Evolutionary conservation across 2,797 vertebrate species (phyloP).

Genomic region (Xenentodon cancila): DNA sequence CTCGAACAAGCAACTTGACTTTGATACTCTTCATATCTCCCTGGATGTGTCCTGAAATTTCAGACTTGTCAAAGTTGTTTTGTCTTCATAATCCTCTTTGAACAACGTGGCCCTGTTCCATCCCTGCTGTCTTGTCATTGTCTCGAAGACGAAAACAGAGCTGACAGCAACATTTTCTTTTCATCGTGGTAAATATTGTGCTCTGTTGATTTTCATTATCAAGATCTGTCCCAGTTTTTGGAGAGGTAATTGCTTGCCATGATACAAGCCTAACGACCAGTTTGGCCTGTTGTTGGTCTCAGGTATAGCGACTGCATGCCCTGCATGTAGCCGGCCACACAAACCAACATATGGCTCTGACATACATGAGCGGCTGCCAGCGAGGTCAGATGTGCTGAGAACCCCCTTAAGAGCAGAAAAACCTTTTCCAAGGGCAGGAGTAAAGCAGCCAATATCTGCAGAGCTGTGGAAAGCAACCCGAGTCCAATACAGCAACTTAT

Average conservation of each 20-base stretch:
- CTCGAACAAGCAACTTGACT: constrained; percentile 65
- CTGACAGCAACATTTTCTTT: constrained; percentile 60
- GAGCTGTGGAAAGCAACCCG: constrained; percentile 51
- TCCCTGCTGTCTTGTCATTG: constrained; percentile 55
- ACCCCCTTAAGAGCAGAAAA: constrained; percentile 48
- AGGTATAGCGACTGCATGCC: constrained; percentile 42
- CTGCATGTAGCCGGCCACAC: constrained; percentile 29
- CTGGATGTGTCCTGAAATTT: constrained; percentile 75
- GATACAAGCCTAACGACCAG: constrained; percentile 31
- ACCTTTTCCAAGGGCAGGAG: constrained; percentile 70
- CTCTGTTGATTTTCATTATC: constrained; percentile 48
- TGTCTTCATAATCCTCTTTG: constrained; percentile 76
- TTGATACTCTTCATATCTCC: constrained; percentile 70
- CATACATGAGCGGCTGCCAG: constrained; percentile 69
- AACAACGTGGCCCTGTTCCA: constrained; percentile 56
- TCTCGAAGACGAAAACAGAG: constrained; percentile 55
- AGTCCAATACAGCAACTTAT: constrained; percentile 53
- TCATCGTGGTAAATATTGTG: constrained; percentile 51
- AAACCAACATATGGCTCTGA: constrained; percentile 63
- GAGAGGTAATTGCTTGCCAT: constrained; percentile 38
- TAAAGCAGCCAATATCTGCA: constrained; percentile 55
- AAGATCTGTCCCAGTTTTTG: constrained; percentile 48
- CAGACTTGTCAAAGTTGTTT: constrained; percentile 76
- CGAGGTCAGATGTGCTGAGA: constrained; percentile 61
- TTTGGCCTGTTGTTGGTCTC: constrained; percentile 32